Conservation (phyloP, 53 echinoderm and acorn worm genomes). For the Stichopus horrens region DNA sequence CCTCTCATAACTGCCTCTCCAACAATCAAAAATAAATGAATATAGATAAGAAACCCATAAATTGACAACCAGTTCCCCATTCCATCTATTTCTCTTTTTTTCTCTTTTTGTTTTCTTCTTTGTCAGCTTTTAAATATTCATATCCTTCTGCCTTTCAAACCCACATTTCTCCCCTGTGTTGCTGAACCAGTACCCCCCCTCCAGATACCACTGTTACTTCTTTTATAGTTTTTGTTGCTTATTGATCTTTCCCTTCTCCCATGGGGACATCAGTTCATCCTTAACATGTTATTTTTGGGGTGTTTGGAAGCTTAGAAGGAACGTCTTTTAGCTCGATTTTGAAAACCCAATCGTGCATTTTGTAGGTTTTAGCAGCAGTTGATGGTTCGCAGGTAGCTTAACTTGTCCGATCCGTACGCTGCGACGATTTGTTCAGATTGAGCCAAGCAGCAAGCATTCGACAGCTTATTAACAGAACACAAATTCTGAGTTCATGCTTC, state of each 20-base stretch:
- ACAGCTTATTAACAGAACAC: constrained; percentile 50
- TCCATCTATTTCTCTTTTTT: not conserved
- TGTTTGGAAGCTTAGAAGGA: not conserved
- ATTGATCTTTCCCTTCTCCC: not conserved
- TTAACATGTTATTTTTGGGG: not conserved
- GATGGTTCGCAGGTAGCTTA: constrained; percentile 31
- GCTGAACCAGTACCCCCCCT: not conserved
- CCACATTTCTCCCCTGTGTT: too few relatives aligned
- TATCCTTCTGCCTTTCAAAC: too few relatives aligned
- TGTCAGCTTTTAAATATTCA: not conserved
- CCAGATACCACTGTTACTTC: not conserved
- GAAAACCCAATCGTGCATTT: constrained; percentile 29
- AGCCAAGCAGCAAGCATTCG: constrained; percentile 5
- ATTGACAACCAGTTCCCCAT: constrained; percentile 23
- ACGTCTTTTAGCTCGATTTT: not conserved
- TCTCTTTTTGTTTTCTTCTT: not conserved
- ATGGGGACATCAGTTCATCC: not conserved
- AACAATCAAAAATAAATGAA: not conserved
- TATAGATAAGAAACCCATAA: constrained; percentile 7
- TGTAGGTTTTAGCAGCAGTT: constrained; percentile 23
- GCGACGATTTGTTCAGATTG: constrained; percentile 48
- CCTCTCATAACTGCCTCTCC: not conserved
- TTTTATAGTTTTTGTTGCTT: not conserved
- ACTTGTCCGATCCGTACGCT: constrained; percentile 19
- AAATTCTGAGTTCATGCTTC: constrained; percentile 48